phyloP scores from a whole-genome alignment of 2,888 invertebrate genomes.

The Malthinus flaveolus region DNA sequence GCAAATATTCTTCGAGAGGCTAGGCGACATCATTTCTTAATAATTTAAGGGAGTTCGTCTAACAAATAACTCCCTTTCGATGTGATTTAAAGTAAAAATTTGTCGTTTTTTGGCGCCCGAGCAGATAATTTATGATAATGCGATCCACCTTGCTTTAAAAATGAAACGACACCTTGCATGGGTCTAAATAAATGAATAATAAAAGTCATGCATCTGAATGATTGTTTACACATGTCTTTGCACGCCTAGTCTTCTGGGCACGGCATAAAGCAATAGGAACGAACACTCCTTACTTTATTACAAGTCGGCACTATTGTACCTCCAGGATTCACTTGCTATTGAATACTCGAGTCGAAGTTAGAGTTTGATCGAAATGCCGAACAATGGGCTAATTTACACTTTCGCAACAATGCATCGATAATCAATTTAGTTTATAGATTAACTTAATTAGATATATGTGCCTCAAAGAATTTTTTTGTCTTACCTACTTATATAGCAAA shows the following conservation, averaged over 20 bases:
- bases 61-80: not conserved
- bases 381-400: no score
- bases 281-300: conserved; percentile 30
- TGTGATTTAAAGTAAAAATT: no score
- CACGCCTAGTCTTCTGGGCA: conserved; percentile 33
- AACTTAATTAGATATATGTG: no score
- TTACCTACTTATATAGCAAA: no score
- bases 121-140: no score
- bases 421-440: no score
- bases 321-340: conserved; percentile 22
- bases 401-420: no score
- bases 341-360: no score
- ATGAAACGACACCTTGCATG: conserved; percentile 16
- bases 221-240: conserved; percentile 33
- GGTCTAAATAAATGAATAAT: conserved; percentile 15
- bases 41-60: not conserved
- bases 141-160: conserved; percentile 12
- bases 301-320: conserved; percentile 23
- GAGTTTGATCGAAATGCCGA: no score
- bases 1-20: not conserved
- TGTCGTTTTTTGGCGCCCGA: no score
- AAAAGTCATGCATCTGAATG: conserved; percentile 31
- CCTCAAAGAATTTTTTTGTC: no score
- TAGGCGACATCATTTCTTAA: not conserved
- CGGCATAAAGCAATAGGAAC: conserved; percentile 29